Percentiles rank a stretch among this genome's conserved stretches.
Conservation (phyloP, 2,113 vertebrate species). For the Cyphomyrus discorhynchus region DNA sequence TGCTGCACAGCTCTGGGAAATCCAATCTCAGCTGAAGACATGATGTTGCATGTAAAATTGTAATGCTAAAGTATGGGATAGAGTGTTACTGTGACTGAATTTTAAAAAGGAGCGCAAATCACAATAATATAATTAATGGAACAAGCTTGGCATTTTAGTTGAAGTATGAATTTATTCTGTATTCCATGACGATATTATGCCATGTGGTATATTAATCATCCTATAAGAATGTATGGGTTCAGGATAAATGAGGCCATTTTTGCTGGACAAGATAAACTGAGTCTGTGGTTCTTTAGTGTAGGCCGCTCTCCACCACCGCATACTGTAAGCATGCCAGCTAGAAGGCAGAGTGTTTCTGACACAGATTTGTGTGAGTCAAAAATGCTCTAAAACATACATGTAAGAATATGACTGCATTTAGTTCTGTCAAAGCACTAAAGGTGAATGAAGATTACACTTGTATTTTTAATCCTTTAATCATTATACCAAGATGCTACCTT, state of each 20-base stretch:
- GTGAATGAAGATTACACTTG: neutral
- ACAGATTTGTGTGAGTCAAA: neutral
- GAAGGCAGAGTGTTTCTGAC: neutral
- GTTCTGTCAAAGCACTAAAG: neutral
- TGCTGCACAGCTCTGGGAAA: neutral
- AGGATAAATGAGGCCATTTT: neutral
- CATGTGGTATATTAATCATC: neutral
- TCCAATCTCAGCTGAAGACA: neutral
- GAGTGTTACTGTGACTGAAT: neutral
- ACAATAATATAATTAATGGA: neutral
- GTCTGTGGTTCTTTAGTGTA: neutral
- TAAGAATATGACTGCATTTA: neutral
- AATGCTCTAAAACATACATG: neutral
- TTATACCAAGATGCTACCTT: neutral
- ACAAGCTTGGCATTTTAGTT: slow-evolving; percentile 16
- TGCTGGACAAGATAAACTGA: neutral
- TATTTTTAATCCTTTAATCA: neutral
- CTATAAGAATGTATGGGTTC: neutral
- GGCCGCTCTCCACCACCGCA: neutral
- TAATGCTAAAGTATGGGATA: neutral
- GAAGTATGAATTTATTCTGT: neutral
- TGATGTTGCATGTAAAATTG: neutral
- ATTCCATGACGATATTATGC: neutral
- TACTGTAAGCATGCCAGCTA: neutral
- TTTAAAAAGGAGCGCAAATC: neutral